Base-by-base conservation (phyloP, 2,888 invertebrate genomes). In the Metopia argyrocephala region DNA sequence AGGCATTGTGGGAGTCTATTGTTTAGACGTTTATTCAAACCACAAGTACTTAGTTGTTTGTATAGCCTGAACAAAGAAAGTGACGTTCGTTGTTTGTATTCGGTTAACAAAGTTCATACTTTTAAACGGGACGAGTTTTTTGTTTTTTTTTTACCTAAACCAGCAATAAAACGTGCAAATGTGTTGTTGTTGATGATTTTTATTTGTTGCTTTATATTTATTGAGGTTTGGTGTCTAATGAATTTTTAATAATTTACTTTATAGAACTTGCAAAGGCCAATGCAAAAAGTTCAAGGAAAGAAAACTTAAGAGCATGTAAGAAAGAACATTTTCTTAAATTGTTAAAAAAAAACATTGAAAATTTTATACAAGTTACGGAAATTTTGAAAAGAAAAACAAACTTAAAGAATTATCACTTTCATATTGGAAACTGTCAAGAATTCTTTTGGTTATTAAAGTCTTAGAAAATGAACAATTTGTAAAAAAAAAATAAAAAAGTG, bases 341-440 rank as follows among this genome's bases (percentile, higher is more conserved):
- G n/a, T n/a, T n/a, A n/a, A n/a, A n/a, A n/a, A n/a, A n/a, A n/a
- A n/a, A n/a, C n/a, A n/a, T n/a, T n/a, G n/a, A n/a, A n/a, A n/a
- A n/a, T n/a, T n/a, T n/a, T n/a, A n/a, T 27, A 50, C 21, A 5
- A 31, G 31, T 15, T 7, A 21, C 38, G 28, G 21, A 28, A 6
- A 50, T 28, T 2, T 18, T 31, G 38, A 7, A 59, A 27, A n/a
- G 27, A 27, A 15, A 54, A 54, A 54, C 15, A 54, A n/a, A n/a
- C n/a, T n/a, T n/a, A n/a, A n/a, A n/a, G n/a, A n/a, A n/a, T n/a
- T n/a, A n/a, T n/a, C n/a, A 31, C 31, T 48, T 23, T 56, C 18
- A n/a, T 15, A 57, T 46, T 48, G 7, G 5, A 57, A 74, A 50
- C 65, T 65, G 62, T 64, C n/a, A n/a, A n/a, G n/a, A n/a, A n/a